Conservation (phyloP, 30 jellyfish, hydroid and myxozoan genomes). For the Aurelia aurita complex sp. Pacific region DNA sequence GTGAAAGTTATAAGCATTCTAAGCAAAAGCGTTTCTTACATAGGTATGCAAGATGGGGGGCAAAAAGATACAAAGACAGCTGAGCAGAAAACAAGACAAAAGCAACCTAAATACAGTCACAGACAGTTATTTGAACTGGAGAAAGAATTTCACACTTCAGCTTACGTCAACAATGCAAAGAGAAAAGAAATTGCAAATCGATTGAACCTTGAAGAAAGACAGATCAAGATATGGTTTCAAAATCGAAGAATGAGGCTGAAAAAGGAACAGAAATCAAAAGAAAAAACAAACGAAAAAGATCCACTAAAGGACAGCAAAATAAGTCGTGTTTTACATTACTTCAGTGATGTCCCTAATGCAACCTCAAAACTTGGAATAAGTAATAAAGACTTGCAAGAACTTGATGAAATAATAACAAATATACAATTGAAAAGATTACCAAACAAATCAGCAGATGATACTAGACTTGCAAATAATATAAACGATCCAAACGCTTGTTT, state of each 20-base stretch:
- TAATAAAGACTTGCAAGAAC: background rate
- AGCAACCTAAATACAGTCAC: constrained; percentile 56
- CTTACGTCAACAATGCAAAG: constrained; percentile 47
- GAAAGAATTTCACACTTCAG: constrained; percentile 69
- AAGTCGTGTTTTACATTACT: constrained; percentile 48
- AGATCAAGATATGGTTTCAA: constrained; percentile 68
- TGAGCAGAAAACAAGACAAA: constrained; percentile 18
- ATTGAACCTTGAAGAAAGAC: constrained; percentile 50
- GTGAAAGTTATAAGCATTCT: too few species aligned
- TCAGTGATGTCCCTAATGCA: constrained; percentile 26
- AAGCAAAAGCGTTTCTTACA: too few species aligned
- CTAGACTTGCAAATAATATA: constrained; percentile 4
- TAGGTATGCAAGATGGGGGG: too few species aligned
- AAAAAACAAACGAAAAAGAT: background rate
- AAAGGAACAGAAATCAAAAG: constrained; percentile 6
- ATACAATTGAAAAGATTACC: constrained; percentile 43
- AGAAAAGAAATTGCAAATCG: constrained; percentile 46
- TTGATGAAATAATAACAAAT: constrained; percentile 11
- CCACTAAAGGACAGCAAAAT: constrained; percentile 6
- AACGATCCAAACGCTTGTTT: constrained; percentile 58
- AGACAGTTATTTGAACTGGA: constrained; percentile 68
- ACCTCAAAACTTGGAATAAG: background rate
- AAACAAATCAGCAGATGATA: constrained; percentile 7
- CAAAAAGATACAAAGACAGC: background rate
- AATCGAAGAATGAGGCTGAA: constrained; percentile 66